phyloP scores from a whole-genome alignment of 2,888 invertebrate genomes.

The Eristalinus sepulchralis region DNA sequence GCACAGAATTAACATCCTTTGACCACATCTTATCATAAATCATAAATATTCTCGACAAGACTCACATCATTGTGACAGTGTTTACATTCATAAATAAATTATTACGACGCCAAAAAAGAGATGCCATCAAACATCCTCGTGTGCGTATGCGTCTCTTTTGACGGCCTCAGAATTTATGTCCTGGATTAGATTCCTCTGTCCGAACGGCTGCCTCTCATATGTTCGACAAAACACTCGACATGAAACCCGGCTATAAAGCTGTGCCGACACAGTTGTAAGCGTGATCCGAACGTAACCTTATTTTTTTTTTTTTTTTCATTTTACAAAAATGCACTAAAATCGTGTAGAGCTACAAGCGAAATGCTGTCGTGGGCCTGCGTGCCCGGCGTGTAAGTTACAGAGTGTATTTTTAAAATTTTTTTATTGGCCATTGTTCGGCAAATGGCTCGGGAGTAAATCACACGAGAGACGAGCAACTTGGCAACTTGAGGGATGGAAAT shows the following conservation, averaged over 20 bases:
- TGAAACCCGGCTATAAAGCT: not conserved
- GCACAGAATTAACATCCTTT: not conserved
- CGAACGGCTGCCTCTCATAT: not conserved
- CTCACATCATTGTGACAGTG: not conserved
- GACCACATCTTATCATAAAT: slow-evolving; percentile 17
- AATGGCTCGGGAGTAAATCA: slow-evolving; percentile 36
- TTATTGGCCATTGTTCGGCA: slow-evolving; percentile 19
- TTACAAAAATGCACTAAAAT: not conserved
- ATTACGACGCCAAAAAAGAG: not conserved
- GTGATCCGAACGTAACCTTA: not conserved
- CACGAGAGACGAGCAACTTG: slow-evolving; percentile 1
- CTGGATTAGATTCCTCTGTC: not conserved
- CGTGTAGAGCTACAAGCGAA: not conserved
- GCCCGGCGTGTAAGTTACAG: not conserved
- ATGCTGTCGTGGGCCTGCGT: not conserved
- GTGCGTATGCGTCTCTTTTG: not conserved
- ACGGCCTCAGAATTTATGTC: not conserved
- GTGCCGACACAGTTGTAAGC: not conserved
- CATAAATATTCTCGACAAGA: not conserved
- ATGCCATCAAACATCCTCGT: not conserved
- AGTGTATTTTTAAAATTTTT: slow-evolving; percentile 2
- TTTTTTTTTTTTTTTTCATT: not conserved
- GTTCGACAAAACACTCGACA: not conserved
- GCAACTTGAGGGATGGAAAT: slow-evolving; percentile 36
- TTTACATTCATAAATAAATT: not conserved